phyloP scores from a whole-genome alignment of 2,888 invertebrate genomes.

The Augochlorella aurata region DNA sequence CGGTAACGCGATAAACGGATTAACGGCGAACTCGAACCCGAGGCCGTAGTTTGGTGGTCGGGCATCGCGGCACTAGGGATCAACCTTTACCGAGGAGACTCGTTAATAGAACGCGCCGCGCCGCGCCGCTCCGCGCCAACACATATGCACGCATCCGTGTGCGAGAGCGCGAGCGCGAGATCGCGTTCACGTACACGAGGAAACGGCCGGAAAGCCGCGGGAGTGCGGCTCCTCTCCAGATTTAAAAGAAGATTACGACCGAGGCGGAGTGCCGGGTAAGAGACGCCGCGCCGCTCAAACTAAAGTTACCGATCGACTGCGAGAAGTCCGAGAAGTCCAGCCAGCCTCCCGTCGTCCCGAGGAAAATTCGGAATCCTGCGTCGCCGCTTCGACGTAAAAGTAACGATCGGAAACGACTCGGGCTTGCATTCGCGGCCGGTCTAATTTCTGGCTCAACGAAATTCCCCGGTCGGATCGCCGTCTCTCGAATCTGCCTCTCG shows the following conservation, averaged over 20 bases:
- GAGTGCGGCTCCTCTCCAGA: background rate
- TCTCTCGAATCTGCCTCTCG: no score
- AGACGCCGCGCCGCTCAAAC: background rate
- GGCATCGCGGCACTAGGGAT: slow-evolving; percentile 64
- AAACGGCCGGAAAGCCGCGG: background rate
- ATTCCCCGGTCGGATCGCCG: no score
- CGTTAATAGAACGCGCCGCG: background rate
- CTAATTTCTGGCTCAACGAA: no score
- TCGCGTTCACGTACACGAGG: background rate
- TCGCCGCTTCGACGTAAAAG: no score
- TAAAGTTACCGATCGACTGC: background rate
- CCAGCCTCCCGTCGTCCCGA: no score
- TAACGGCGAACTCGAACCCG: slow-evolving; percentile 78
- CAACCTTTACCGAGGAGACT: slow-evolving; percentile 34
- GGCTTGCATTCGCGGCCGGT: no score
- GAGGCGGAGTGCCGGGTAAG: background rate
- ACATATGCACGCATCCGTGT: background rate
- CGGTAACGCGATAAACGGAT: slow-evolving; percentile 82
- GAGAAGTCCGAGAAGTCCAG: background rate
- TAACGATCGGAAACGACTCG: no score
- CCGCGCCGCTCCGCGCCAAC: background rate
- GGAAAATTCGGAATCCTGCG: no score
- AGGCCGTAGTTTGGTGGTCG: slow-evolving; percentile 74
- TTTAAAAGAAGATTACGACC: slow-evolving; percentile 12
- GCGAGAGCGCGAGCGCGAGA: no score